Base-by-base conservation (phyloP, 1,140 invertebrate species). In the Drosophila parvula region DNA sequence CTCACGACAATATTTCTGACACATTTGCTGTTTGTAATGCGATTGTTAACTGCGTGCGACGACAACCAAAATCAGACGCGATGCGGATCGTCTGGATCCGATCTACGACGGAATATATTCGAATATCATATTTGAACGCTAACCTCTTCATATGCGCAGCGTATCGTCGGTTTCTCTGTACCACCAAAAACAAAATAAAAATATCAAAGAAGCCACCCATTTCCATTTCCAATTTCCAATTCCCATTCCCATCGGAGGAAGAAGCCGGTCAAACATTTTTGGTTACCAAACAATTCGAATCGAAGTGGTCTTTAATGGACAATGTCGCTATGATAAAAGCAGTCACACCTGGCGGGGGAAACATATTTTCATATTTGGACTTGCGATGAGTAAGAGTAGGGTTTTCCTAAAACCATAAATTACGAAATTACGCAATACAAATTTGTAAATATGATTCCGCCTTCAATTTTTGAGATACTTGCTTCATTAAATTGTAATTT, bases 1-100 rank as follows among this genome's bases (percentile, higher is more conserved):
- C 83, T 77, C 79, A 85, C 82, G 77, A 85, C 82, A 88, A 85
- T 85, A 85, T 88, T 85, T 85, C 83, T 85, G 82, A 85, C 82
- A 85, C 83, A 85, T 85, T 85, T 82, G 83, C 65, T 76, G 79
- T 81, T 86, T 73, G 81, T 84, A 84, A 84, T 80, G 81, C 77
- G 73, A 84, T 84, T 84, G 81, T 86, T 85, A 86, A 82, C 62
- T 64, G 81, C 74, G 59, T 75, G 56, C 53, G 79, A 63, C 79
- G 79, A 82, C 77, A 81, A 79, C 79, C 71, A 75, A 82, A 88
- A 60, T 40, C 74, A 47, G 53, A 63, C 70, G 70, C 73, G 10
- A 51, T 48, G 47, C 43, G 71, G 61, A 64, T 67, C 73, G 73
- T 3, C 11, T 50, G 47, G 44, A 32, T 11, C 58, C 58, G 48